Evolutionary conservation across 1,140 invertebrate genomes (phyloP), one percentile per base, ranked within the genome.

Genomic region (Drosophila pectinifera): DNA sequence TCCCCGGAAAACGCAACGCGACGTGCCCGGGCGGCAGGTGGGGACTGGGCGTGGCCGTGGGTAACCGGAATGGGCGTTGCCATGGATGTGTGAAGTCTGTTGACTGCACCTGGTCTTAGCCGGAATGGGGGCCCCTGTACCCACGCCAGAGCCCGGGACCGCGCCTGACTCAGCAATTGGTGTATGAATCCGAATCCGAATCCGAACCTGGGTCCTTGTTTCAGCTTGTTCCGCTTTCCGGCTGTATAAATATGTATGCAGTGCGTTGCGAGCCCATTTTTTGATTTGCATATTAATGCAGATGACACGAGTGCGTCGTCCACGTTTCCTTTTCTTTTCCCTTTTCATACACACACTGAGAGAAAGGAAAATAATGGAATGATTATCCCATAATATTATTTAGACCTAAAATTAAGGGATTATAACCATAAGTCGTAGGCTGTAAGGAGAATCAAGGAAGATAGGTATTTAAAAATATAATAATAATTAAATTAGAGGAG

Each of bases 221-320:
- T 46, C 62, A 34, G 42, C 41, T 65, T 56, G 43, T 64, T 13
- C 53, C 53, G 39, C 54, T 41, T 65, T 70, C 67, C 49, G 42
- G 48, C 20, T 67, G 55, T 51, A 76, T 76, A 77, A 68, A 56
- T 76, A 61, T 59, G 73, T 69, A 65, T 55, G 83, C 83, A 76
- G 48, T 82, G 74, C 82, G 78, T 73, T 78, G 58, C 53, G 53
- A 55, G 68, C 55, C 68, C 72, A 56, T 46, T 54, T 76, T 70
- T 67, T 76, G 72, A 86, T 88, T 86, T 88, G 75, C 83, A 86
- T 86, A 86, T 86, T 88, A 82, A 86, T 86, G 78, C 65, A 49
- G 39, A 69, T 74, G 74, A 58, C 55, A 55, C 45, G 42, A 53
- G 53, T 75, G 56, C 34, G 34, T 58, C 26, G 18, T 28, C 48